These are phyloP conservation scores for Mylabris phalerata DNA, from an alignment of 1,140 invertebrate genomes.

Conservation along the genomic window DNA sequence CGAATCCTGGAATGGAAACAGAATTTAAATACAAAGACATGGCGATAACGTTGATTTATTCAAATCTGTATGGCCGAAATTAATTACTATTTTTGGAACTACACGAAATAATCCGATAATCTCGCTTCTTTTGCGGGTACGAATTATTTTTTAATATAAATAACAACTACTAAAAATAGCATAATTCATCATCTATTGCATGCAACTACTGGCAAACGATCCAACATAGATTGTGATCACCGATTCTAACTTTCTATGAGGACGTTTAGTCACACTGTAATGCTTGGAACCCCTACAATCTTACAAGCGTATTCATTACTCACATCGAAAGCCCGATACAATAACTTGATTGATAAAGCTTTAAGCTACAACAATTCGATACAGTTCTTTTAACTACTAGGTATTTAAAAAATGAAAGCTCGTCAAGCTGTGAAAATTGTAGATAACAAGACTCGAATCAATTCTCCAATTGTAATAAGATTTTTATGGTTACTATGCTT, in stretches of 20 bases:
- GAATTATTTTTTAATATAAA: neutral
- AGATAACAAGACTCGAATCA: too few species aligned
- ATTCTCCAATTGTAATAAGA: too few species aligned
- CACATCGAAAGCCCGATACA: constrained; percentile 8
- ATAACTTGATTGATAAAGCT: constrained; percentile 11
- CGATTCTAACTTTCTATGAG: neutral
- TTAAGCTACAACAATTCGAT: neutral
- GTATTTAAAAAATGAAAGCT: too few species aligned
- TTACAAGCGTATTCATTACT: constrained; percentile 3
- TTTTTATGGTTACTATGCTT: too few species aligned
- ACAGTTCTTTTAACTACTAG: too few species aligned
- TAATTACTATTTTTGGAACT: constrained; percentile 10
- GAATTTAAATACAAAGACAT: constrained; percentile 17
- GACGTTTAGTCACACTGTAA: constrained; percentile 15
- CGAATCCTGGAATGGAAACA: constrained; percentile 11
- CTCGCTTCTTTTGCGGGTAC: too few species aligned
- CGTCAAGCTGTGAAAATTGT: too few species aligned
- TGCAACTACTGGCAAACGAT: constrained; percentile 11
- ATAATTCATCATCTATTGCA: constrained; percentile 15
- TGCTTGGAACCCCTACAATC: constrained; percentile 1
- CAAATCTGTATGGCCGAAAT: constrained; percentile 8
- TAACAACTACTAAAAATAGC: neutral
- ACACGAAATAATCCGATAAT: constrained; percentile 10
- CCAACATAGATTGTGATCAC: neutral
- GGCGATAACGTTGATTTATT: constrained; percentile 17